Evolutionary conservation across 1,140 invertebrate genomes (phyloP), one percentile per base, ranked within the genome.

Genomic region (Thalassaphorura encarpata): DNA sequence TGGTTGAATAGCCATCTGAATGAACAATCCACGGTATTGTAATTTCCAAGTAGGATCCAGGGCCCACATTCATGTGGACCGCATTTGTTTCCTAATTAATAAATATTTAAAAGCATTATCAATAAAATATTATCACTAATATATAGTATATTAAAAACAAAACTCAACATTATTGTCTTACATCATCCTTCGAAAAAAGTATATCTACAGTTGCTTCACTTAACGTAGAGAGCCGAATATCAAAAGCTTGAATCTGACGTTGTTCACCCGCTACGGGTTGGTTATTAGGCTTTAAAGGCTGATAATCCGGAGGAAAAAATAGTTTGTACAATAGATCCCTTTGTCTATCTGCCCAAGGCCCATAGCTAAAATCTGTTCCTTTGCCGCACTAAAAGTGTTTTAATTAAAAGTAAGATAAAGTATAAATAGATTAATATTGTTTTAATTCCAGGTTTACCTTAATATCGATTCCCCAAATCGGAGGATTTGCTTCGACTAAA

Each of bases 311-410:
- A 3, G 95, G 94, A 70, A 89, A 97, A 70, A 99, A 99, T 70
- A 97, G 96, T 73, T 85, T 92, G 71, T 90, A 97, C 18, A 98
- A 73, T 72, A 93, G 83, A 71, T 97, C 93, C 55, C 94, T 78
- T 71, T 98, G 95, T 40, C 93, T 77, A 71, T 98, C 95, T 5
- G 92, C 93, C 94, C 94, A 99, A 3, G 96, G 94, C 2, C 95
- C 95, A 68, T 97, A 97, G 71, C 91, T 95, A 65, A 97, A 92
- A 69, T 97, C 90, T 39, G 95, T 98, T 23, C 85, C 92, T 76
- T 96, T 95, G 2, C 92, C 89, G 76, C 92, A 97, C 71, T 75
- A 54, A 36, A 55, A 36, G 13, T n/a, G n/a, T n/a, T n/a, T n/a
- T n/a, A n/a, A n/a, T n/a, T n/a, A 28, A 63, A 42, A 41, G 24